phyloP scores from a whole-genome alignment of 1,140 invertebrate genomes.

The Drosophila jambulina region DNA sequence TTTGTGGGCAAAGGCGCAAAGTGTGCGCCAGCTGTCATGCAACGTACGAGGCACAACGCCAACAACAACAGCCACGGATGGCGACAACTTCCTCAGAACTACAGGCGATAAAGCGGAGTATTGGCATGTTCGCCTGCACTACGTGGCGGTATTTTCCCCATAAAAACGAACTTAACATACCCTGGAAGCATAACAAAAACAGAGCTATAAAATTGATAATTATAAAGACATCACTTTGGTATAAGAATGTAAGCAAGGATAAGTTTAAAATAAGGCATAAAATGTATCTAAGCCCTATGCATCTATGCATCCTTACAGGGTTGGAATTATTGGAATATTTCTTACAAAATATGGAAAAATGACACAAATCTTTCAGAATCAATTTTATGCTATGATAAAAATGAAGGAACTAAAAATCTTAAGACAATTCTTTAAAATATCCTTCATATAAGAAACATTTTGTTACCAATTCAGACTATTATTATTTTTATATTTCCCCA shows the following conservation, averaged over 20 bases:
- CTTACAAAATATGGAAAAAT: not conserved
- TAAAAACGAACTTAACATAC: slow-evolving; percentile 19
- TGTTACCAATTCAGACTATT: not conserved
- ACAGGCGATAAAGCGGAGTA: slow-evolving; percentile 32
- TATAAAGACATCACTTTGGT: not conserved
- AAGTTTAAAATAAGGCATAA: not conserved
- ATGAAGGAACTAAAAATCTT: not conserved
- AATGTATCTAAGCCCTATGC: not conserved
- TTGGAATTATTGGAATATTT: not conserved
- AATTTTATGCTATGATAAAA: not conserved
- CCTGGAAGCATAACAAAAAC: slow-evolving; percentile 9
- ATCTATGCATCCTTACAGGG: not conserved
- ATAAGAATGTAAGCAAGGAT: no score
- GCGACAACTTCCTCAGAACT: slow-evolving; percentile 44
- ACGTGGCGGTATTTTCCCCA: not conserved
- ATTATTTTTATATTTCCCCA: not conserved
- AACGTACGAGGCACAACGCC: slow-evolving; percentile 30
- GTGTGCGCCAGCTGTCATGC: slow-evolving; percentile 72
- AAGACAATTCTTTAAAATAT: not conserved
- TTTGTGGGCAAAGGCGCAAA: slow-evolving; percentile 77
- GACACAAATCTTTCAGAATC: not conserved
- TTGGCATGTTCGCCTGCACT: slow-evolving; percentile 9
- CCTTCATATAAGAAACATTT: not conserved
- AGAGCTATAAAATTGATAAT: not conserved
- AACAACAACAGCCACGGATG: slow-evolving; percentile 39